Conservation (phyloP, 2,113 vertebrate species). For the Ptilorrhoa leucosticta region DNA sequence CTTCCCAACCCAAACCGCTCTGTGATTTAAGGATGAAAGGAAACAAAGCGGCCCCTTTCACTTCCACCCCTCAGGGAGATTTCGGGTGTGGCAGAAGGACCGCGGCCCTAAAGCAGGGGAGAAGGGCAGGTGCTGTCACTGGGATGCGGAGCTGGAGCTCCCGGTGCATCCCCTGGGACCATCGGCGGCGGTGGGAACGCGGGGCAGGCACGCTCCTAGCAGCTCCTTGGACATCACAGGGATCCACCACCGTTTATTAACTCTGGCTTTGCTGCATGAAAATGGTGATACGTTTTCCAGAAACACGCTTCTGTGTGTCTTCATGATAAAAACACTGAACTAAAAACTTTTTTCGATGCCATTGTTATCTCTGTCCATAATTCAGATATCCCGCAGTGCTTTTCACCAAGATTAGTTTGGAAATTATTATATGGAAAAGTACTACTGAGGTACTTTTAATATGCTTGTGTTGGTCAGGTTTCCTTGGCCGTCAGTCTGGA, state of each 20-base stretch:
- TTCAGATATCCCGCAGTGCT: background rate
- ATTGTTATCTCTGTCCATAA: rapidly evolving
- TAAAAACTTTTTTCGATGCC: background rate
- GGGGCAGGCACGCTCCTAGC: rapidly evolving
- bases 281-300: background rate
- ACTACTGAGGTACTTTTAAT: background rate
- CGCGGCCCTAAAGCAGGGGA: background rate
- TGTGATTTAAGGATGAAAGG: background rate
- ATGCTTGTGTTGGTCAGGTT: background rate
- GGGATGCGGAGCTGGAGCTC: background rate
- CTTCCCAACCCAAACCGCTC: rapidly evolving
- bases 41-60: too few species aligned
- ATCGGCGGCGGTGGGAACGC: rapidly evolving
- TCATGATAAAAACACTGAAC: background rate
- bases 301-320: background rate
- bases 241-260: rapidly evolving
- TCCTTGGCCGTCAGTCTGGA: background rate
- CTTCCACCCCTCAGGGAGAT: background rate
- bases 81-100: background rate
- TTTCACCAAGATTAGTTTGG: background rate
- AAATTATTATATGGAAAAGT: background rate
- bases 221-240: rapidly evolving
- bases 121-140: rapidly evolving
- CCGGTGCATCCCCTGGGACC: rapidly evolving
- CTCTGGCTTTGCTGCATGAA: background rate